Evolutionary conservation across 2,113 vertebrate species (phyloP), one percentile per base, ranked within the genome.

Genomic region (Burhinus oedicnemus): DNA sequence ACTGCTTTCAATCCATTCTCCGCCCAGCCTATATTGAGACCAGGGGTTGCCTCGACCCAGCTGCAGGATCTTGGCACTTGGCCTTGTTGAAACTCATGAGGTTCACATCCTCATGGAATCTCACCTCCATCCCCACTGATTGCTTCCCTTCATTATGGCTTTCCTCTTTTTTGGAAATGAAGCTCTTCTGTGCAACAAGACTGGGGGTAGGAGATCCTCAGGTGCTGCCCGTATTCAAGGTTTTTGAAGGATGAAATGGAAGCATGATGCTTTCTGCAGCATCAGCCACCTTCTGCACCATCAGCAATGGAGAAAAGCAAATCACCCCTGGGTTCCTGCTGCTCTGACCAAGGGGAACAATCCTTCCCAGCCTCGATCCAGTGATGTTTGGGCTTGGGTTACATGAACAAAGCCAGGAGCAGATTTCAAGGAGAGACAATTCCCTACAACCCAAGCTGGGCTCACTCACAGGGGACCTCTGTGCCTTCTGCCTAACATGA

Each of bases 301-400:
- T 12, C 49, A 51, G 49, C 49, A 25, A 51, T 1, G 15, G 55
- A 47, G n/a, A 49, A 80, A 66, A 94, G 9, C 20, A 65, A 92
- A 58, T 15, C 10, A 34, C 12, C 29, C 1, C 1, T 8, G 25
- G 2, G 7, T 3, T 87, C 8, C 66, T 71, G 42, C n/a, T 62
- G 34, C 54, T 77, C 15, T 8, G 3, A 16, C 7, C 25, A 65
- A 74, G 11, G 12, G 15, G 13, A 84, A 77, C 4, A 52, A n/a
- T 17, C 21, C 11, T 62, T 66, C 30, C 15, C 0, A 0, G 22
- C 14, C 26, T 17, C 4, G 12, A 30, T 49, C 34, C 0, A 1
- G 18, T 36, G 42, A 40, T 9, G 16, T 34, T 40, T 68, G 34
- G 58, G 55, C 68, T 42, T 38, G 23, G 30, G 52, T 71, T 64